A percentile compares a stretch with the other conserved stretches of the same genome.
Conservation (phyloP, 2,888 invertebrate genomes). For the Hypercompe scribonia region DNA sequence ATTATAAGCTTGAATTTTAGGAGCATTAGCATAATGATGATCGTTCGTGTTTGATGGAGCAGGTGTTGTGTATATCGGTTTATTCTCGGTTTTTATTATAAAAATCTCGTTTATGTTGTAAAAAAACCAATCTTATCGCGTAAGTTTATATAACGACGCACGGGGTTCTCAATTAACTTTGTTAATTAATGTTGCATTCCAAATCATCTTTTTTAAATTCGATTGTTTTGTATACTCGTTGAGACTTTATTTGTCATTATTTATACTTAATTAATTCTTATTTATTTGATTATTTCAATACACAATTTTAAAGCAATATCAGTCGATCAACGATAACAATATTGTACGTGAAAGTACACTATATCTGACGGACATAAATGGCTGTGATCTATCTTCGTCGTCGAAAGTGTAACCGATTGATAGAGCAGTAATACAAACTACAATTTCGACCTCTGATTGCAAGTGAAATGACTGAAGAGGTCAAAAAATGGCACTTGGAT, state of each 20-base stretch:
- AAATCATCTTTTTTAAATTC: slow-evolving; percentile 46
- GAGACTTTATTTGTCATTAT: slow-evolving; percentile 35
- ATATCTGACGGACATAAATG: slow-evolving; percentile 55
- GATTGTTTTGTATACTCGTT: slow-evolving; percentile 44
- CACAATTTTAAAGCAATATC: slow-evolving; percentile 29
- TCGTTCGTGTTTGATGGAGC: slow-evolving; percentile 82
- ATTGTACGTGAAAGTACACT: slow-evolving; percentile 42
- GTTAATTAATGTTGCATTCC: slow-evolving; percentile 69
- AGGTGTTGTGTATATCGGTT: slow-evolving; percentile 84
- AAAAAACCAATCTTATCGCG: slow-evolving; percentile 70
- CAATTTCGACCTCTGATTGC: slow-evolving; percentile 23
- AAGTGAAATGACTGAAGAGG: slow-evolving; percentile 38
- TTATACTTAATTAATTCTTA: slow-evolving; percentile 12
- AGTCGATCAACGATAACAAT: slow-evolving; percentile 45
- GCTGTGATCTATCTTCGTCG: slow-evolving; percentile 61
- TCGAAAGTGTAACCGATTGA: slow-evolving; percentile 33
- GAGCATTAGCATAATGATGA: slow-evolving; percentile 83
- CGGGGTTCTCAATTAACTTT: slow-evolving; percentile 58
- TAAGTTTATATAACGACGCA: slow-evolving; percentile 75
- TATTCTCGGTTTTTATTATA: slow-evolving; percentile 84
- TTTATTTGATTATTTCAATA: not conserved
- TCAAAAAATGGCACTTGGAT: slow-evolving; percentile 34
- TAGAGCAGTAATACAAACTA: slow-evolving; percentile 24
- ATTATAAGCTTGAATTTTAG: slow-evolving; percentile 65
- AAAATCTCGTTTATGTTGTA: slow-evolving; percentile 82